Percentiles rank a stretch among this genome's conserved stretches.
phyloP scores from a whole-genome alignment of 2,888 invertebrate genomes.

The Lasioglossum pauxillum region DNA sequence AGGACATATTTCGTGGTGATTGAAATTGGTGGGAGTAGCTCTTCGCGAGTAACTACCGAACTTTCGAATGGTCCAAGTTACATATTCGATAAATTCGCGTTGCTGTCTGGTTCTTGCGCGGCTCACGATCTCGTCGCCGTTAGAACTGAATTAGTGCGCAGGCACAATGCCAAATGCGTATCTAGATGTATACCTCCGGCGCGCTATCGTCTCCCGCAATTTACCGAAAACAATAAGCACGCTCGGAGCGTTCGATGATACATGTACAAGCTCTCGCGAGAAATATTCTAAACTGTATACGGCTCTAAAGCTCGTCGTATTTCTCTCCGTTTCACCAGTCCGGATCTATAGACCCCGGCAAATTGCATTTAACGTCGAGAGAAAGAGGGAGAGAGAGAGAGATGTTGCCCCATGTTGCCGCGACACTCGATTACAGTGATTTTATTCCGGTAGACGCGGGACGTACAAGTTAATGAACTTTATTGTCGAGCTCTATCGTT shows the following conservation, averaged over 20 bases:
- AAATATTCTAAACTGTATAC: conserved; percentile 2
- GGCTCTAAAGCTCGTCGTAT: neutral
- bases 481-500: neutral
- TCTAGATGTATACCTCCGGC: conserved; percentile 4
- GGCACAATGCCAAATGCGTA: conserved; percentile 32
- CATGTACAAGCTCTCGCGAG: neutral
- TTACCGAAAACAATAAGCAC: conserved; percentile 36
- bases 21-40: neutral
- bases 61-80: neutral
- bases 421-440: neutral
- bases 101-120: neutral
- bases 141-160: conserved; percentile 10
- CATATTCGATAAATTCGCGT: conserved; percentile 25
- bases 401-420: neutral
- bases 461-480: neutral
- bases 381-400: neutral
- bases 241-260: conserved; percentile 1
- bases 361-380: neutral
- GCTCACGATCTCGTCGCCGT: conserved; percentile 9
- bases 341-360: neutral
- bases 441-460: neutral
- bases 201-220: conserved; percentile 18
- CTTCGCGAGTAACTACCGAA: neutral
- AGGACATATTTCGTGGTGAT: neutral
- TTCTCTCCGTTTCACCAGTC: neutral